phyloP scores from a whole-genome alignment of 2,888 invertebrate genomes.

The Andrena flavipes region DNA sequence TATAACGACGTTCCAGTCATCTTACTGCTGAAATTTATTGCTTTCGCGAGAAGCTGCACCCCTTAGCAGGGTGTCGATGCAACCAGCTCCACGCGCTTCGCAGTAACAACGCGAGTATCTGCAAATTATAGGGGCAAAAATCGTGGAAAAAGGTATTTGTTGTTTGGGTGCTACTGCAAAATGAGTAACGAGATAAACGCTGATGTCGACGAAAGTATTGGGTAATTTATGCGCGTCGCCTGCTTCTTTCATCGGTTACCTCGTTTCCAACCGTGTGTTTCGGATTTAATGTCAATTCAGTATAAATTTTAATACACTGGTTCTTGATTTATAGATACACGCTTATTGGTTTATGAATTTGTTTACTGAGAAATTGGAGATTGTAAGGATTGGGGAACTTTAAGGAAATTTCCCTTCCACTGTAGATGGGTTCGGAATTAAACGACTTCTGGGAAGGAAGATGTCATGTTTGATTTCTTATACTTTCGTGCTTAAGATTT shows the following conservation, averaged over 20 bases:
- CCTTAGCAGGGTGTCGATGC: not conserved
- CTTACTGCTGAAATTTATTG: slow-evolving; percentile 56
- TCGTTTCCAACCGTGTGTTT: not conserved
- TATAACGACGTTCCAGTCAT: slow-evolving; percentile 44
- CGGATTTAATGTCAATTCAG: not conserved
- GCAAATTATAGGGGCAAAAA: not conserved
- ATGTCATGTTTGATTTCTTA: too few relatives aligned
- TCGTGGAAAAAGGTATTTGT: not conserved
- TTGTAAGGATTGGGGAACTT: too few relatives aligned
- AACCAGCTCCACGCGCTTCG: not conserved
- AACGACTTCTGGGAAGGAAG: too few relatives aligned
- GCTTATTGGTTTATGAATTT: not conserved
- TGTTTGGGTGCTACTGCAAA: slow-evolving; percentile 2
- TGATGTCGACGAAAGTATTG: slow-evolving; percentile 10
- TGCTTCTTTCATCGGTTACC: not conserved
- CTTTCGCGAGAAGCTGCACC: slow-evolving; percentile 27
- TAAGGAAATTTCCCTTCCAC: too few relatives aligned
- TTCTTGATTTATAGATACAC: not conserved
- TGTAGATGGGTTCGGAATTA: too few relatives aligned
- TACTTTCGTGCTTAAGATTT: too few relatives aligned
- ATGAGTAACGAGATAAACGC: slow-evolving; percentile 9
- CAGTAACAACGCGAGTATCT: not conserved
- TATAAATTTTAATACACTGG: not conserved
- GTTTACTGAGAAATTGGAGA: not conserved
- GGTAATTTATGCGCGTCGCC: slow-evolving; percentile 33